Conservation (phyloP, 2,888 invertebrate species). For the Phania funesta region DNA sequence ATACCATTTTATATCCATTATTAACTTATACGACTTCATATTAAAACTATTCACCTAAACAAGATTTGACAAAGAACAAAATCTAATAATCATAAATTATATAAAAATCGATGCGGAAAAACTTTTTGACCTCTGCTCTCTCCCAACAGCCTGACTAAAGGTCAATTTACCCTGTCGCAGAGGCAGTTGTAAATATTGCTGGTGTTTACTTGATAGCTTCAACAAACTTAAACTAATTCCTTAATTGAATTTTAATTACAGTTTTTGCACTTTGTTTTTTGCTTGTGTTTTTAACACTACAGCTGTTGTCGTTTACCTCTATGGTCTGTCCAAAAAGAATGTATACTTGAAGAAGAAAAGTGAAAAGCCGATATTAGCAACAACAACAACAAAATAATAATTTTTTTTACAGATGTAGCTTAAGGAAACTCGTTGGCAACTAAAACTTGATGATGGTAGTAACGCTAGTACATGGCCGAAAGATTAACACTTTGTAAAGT, state of each 20-base stretch:
- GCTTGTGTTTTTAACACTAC: slow-evolving; percentile 33
- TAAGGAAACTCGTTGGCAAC: slow-evolving; percentile 36
- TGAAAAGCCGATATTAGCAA: slow-evolving; percentile 20
- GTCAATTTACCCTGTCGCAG: slow-evolving; percentile 1
- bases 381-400: too few relatives aligned
- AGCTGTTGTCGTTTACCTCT: slow-evolving; percentile 41
- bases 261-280: slow-evolving; percentile 66
- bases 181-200: slow-evolving; percentile 6
- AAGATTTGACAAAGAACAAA: slow-evolving; percentile 46
- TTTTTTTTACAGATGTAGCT: slow-evolving; percentile 65
- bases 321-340: slow-evolving; percentile 35
- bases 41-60: slow-evolving; percentile 62
- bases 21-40: slow-evolving; percentile 57
- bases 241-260: slow-evolving; percentile 73
- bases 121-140: slow-evolving; percentile 67
- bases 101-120: slow-evolving; percentile 67
- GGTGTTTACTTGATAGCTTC: slow-evolving; percentile 58
- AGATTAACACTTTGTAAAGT: too few relatives aligned
- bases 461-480: slow-evolving; percentile 6
- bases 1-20: neutral
- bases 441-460: slow-evolving; percentile 32
- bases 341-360: slow-evolving; percentile 27
- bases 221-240: slow-evolving; percentile 68
- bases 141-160: slow-evolving; percentile 16
- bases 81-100: slow-evolving; percentile 68